These are phyloP conservation scores for Glandiceps talaboti DNA, from an alignment of 53 echinoderm and acorn worm species.

Conservation along the genomic window DNA sequence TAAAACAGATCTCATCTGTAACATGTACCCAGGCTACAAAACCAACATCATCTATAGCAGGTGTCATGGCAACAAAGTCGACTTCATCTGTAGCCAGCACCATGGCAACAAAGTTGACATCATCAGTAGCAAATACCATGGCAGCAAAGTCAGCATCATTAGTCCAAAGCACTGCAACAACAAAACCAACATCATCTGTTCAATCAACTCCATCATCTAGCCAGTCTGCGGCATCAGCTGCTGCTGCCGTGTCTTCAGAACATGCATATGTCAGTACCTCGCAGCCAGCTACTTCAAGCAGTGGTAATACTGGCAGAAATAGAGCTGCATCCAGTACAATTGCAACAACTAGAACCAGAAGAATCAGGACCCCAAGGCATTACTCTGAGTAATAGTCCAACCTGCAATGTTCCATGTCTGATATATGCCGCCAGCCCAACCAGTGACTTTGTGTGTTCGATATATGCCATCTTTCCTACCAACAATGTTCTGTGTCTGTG, in stretches of 20 bases:
- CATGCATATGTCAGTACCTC: background rate
- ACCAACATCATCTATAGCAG: no score
- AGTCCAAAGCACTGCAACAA: background rate
- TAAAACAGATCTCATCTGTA: no score
- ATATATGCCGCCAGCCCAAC: no score
- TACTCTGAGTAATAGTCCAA: conserved; percentile 40
- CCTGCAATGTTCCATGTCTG: no score
- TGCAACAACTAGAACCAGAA: conserved; percentile 55
- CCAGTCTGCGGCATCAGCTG: background rate
- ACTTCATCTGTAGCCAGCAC: background rate
- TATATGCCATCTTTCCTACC: no score
- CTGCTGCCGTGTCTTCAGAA: background rate
- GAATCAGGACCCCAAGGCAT: conserved; percentile 65
- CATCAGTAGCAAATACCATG: background rate
- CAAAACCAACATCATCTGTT: background rate
- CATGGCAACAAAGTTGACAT: background rate
- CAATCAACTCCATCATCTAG: background rate
- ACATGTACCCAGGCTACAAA: no score
- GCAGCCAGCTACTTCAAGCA: background rate
- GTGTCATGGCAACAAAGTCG: no score
- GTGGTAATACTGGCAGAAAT: background rate
- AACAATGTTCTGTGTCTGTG: no score
- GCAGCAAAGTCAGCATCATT: background rate
- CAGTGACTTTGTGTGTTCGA: no score
- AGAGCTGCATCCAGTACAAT: background rate